Conservation (phyloP, 1,140 invertebrate genomes). For the Periplaneta americana region DNA sequence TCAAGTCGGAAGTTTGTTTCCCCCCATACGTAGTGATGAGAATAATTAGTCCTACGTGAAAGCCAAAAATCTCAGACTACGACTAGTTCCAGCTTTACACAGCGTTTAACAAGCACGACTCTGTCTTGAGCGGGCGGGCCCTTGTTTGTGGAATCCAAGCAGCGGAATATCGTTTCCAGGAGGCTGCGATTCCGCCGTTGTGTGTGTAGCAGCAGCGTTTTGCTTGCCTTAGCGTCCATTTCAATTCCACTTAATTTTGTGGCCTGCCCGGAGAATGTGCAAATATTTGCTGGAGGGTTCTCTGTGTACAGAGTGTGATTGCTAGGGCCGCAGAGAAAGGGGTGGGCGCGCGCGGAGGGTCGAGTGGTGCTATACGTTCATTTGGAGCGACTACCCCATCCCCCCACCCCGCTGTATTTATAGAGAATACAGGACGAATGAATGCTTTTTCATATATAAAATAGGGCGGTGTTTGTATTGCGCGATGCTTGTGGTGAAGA, state of each 20-base stretch:
- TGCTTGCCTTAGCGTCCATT: constrained; percentile 33
- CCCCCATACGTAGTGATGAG: too few relatives aligned
- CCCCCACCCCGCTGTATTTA: neutral
- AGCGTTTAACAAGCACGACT: too few relatives aligned
- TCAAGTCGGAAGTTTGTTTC: too few relatives aligned
- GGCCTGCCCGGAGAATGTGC: constrained; percentile 30
- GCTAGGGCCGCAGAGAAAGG: constrained; percentile 10
- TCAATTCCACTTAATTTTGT: constrained; percentile 43
- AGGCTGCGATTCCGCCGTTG: neutral
- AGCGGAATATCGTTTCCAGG: neutral
- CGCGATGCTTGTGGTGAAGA: neutral
- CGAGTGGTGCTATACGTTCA: constrained; percentile 3
- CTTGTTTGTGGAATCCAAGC: too few relatives aligned
- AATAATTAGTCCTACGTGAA: too few relatives aligned
- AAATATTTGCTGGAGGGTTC: constrained; percentile 34
- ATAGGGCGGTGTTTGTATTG: neutral
- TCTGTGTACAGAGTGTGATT: constrained; percentile 16
- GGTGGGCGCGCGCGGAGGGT: neutral
- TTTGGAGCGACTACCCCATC: neutral
- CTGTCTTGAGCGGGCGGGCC: too few relatives aligned
- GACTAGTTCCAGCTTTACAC: too few relatives aligned
- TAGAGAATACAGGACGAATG: neutral
- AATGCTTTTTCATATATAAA: neutral
- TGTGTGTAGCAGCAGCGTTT: constrained; percentile 14
- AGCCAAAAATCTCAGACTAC: too few relatives aligned